Evolutionary conservation across 2,797 vertebrate genomes (phyloP).

Genomic region (Thamnophis elegans): DNA sequence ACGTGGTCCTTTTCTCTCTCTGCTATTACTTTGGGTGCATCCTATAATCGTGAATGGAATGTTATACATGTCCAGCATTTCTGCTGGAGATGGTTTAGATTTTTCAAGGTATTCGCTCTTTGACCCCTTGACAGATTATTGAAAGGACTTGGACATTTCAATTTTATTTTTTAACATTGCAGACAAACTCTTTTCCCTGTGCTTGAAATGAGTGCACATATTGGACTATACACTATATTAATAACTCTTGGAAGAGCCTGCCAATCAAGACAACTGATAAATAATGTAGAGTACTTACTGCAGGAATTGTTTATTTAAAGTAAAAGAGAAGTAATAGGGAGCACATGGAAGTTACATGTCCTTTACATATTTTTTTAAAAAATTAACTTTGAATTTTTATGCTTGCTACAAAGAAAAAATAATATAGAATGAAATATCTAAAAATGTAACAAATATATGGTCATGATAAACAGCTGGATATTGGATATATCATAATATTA

Average conservation of each 20-base stretch:
- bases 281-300: neutral
- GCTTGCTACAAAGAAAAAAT: neutral
- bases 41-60: constrained; percentile 65
- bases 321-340: constrained; percentile 32
- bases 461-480: neutral
- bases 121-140: constrained; percentile 61
- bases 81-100: constrained; percentile 54
- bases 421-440: neutral
- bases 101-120: constrained; percentile 67
- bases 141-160: constrained; percentile 47
- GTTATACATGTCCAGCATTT: constrained; percentile 69
- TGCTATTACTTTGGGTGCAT: constrained; percentile 50
- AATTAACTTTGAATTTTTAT: neutral
- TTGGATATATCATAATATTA: neutral
- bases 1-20: constrained; percentile 21
- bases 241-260: constrained; percentile 16
- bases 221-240: neutral
- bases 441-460: neutral
- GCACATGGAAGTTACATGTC: constrained; percentile 48
- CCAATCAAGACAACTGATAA: neutral
- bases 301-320: constrained; percentile 9
- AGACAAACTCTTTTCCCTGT: constrained; percentile 26
- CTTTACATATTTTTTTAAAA: neutral
- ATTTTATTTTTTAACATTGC: constrained; percentile 54
- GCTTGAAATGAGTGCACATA: constrained; percentile 13